Evolutionary conservation across 1,140 invertebrate genomes (phyloP).

Genomic region (Drosophila simulans): DNA sequence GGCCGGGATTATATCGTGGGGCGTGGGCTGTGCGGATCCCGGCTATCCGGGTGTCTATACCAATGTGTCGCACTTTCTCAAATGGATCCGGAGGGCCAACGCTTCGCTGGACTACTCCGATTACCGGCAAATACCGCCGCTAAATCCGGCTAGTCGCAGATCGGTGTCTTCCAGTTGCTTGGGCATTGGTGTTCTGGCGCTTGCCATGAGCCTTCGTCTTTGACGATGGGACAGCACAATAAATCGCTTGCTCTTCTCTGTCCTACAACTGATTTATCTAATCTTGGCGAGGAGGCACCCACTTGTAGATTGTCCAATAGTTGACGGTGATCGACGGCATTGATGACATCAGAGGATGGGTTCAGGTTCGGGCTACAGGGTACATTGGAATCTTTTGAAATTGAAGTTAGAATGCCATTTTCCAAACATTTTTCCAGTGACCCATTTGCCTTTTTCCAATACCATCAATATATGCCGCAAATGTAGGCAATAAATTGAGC

Average conservation of each 20-base stretch:
- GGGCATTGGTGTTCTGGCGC: background rate
- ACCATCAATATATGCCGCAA: background rate
- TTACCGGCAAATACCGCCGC: background rate
- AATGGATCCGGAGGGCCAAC: slow-evolving; percentile 85
- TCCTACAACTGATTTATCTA: slow-evolving; percentile 36
- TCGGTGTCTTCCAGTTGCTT: background rate
- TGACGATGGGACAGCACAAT: slow-evolving; percentile 12
- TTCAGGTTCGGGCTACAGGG: background rate
- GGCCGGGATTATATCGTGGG: slow-evolving; percentile 90
- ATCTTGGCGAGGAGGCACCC: slow-evolving; percentile 2
- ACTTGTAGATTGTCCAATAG: slow-evolving; percentile 22
- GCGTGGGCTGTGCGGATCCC: slow-evolving; percentile 87
- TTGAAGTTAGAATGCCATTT: background rate
- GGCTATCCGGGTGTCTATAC: slow-evolving; percentile 89
- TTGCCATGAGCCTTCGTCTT: background rate
- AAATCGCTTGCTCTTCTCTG: slow-evolving; percentile 27
- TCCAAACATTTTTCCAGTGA: too few relatives aligned
- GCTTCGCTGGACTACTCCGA: slow-evolving; percentile 19
- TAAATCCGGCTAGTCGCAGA: background rate
- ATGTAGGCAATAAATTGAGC: background rate
- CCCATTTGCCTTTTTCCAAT: background rate
- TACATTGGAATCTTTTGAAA: background rate
- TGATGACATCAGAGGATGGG: slow-evolving; percentile 13
- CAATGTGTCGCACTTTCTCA: slow-evolving; percentile 86
- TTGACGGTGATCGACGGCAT: slow-evolving; percentile 25